Evolutionary conservation across 2,797 vertebrate species (phyloP).

Genomic region (Rhyacichthys aspro): DNA sequence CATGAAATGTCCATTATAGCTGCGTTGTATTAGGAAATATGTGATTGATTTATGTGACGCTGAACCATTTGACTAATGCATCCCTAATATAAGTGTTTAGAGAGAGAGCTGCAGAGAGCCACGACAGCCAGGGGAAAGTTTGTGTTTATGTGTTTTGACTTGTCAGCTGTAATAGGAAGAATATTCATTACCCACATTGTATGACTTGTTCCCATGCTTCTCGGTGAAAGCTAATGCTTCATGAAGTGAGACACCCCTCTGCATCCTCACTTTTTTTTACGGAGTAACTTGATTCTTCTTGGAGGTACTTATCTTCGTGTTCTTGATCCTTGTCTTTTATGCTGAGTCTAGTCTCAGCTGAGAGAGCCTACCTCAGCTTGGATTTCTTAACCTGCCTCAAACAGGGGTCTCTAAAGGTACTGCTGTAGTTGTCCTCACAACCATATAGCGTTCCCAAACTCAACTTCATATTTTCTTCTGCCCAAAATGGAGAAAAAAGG

Average conservation of each 20-base stretch:
- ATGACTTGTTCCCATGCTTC: slow-evolving; percentile 48
- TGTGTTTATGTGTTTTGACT: slow-evolving; percentile 33
- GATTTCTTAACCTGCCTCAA: slow-evolving; percentile 73
- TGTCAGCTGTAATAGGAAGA: slow-evolving; percentile 44
- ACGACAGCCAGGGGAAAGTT: slow-evolving; percentile 16
- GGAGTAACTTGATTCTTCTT: slow-evolving; percentile 58
- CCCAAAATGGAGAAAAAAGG: slow-evolving; percentile 47
- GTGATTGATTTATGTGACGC: slow-evolving; percentile 7
- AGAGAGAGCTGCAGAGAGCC: slow-evolving; percentile 37
- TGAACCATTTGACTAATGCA: slow-evolving; percentile 8
- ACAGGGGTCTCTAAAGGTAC: slow-evolving; percentile 73
- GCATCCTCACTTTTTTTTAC: slow-evolving; percentile 33
- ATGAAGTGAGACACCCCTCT: slow-evolving; percentile 61
- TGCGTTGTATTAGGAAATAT: background rate
- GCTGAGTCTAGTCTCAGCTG: slow-evolving; percentile 68
- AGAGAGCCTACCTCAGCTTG: slow-evolving; percentile 83
- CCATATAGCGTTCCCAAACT: slow-evolving; percentile 63
- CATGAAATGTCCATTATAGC: slow-evolving; percentile 5
- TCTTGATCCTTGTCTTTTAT: slow-evolving; percentile 54
- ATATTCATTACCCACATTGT: slow-evolving; percentile 34
- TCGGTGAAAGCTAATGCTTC: slow-evolving; percentile 47
- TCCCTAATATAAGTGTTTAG: slow-evolving; percentile 29
- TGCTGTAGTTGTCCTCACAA: slow-evolving; percentile 65
- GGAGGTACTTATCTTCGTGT: slow-evolving; percentile 67
- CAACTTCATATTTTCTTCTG: slow-evolving; percentile 23